These are phyloP conservation scores for Mallateleia sp. DNA, from an alignment of 2,888 invertebrate genomes.

Conservation along the genomic window DNA sequence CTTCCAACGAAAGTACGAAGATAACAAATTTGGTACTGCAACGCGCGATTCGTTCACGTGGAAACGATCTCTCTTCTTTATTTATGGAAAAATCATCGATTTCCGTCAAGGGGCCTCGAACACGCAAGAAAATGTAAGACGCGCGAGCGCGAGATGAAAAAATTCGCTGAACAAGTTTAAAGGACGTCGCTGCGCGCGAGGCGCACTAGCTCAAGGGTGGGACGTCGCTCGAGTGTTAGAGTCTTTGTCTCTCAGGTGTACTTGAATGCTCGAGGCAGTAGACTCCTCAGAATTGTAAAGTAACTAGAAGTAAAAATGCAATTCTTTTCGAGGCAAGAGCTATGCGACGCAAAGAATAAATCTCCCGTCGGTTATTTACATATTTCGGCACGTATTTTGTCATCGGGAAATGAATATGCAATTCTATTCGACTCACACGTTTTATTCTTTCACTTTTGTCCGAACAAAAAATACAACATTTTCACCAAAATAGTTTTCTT, in stretches of 20 bases:
- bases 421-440: not conserved
- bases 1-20: constrained; percentile 18
- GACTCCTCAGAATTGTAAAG: constrained; percentile 73
- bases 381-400: constrained; percentile 62
- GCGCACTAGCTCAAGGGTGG: constrained; percentile 32
- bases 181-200: constrained; percentile 27
- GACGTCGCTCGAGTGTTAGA: constrained; percentile 50
- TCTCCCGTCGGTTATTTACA: constrained; percentile 56
- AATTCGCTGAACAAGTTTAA: constrained; percentile 50
- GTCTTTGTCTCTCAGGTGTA: constrained; percentile 75
- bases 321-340: constrained; percentile 61
- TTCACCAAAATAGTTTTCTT: no score
- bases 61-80: constrained; percentile 62
- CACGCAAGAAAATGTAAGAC: constrained; percentile 46
- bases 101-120: constrained; percentile 40
- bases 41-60: constrained; percentile 53
- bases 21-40: constrained; percentile 59
- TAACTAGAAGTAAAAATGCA: constrained; percentile 67
- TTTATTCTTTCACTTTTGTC: no score
- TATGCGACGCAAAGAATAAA: constrained; percentile 54
- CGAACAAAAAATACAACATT: no score
- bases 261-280: constrained; percentile 69
- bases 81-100: constrained; percentile 64
- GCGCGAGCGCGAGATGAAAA: constrained; percentile 41
- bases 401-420: constrained; percentile 62